Conservation (phyloP, 2,888 invertebrate species). For the Lysandra bellargus region DNA sequence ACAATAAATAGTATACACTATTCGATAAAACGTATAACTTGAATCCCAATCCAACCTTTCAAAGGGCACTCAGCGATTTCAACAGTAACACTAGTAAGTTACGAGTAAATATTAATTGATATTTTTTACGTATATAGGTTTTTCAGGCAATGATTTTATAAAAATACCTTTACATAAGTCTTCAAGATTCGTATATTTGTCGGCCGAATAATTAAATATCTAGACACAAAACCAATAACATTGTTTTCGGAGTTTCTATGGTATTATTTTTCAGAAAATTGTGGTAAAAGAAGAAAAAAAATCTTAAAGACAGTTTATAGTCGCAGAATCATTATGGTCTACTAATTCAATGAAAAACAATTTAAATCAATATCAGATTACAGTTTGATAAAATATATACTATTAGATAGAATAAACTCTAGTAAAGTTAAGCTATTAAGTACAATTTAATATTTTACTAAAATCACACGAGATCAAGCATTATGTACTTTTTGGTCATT, state of each 20-base stretch:
- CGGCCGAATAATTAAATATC: constrained; percentile 43
- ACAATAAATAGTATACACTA: constrained; percentile 74
- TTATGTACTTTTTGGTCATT: neutral
- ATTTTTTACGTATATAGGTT: constrained; percentile 78
- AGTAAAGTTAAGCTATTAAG: neutral
- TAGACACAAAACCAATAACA: constrained; percentile 43
- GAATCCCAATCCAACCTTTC: constrained; percentile 67
- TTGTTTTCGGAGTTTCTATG: neutral
- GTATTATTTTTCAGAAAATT: neutral
- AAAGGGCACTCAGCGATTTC: constrained; percentile 52
- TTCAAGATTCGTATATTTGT: constrained; percentile 49
- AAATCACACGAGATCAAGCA: neutral
- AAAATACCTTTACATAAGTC: constrained; percentile 70
- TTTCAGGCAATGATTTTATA: constrained; percentile 78
- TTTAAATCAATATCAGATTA: neutral
- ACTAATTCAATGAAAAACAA: neutral
- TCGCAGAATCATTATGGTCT: neutral
- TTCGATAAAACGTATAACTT: constrained; percentile 74
- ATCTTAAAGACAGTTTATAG: neutral
- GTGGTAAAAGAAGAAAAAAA: too few relatives aligned
- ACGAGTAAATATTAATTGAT: constrained; percentile 73
- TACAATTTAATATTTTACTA: neutral
- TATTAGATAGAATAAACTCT: neutral
- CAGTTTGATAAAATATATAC: neutral
- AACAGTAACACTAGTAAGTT: constrained; percentile 68